A percentile compares a stretch with the other conserved stretches of the same genome.
Evolutionary conservation across 2,797 vertebrate species (phyloP).

Genomic region (Bothrops alternatus): DNA sequence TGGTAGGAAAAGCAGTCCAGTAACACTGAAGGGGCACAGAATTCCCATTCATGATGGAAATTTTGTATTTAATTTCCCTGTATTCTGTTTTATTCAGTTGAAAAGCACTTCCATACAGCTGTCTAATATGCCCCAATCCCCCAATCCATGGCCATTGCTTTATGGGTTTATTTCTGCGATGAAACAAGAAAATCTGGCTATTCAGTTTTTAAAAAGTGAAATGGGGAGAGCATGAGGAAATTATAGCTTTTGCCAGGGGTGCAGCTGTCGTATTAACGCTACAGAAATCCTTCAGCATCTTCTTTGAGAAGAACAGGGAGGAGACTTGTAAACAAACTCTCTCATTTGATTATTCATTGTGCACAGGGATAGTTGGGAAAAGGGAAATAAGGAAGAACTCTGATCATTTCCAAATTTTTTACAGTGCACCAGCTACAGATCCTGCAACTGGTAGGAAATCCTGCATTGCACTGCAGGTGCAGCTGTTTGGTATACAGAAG

Average conservation of each 20-base stretch:
- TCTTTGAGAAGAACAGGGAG: neutral
- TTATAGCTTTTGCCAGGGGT: neutral
- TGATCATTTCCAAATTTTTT: neutral
- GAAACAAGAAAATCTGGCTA: neutral
- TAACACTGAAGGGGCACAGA: neutral
- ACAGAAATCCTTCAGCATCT: neutral
- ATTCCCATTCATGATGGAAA: neutral
- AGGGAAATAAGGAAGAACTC: neutral
- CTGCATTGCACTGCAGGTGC: neutral
- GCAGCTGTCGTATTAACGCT: neutral
- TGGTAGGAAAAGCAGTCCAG: neutral
- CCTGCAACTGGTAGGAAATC: neutral
- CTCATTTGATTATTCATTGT: neutral
- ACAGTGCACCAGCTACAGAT: neutral
- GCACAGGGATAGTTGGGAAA: neutral
- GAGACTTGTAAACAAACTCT: constrained; percentile 29
- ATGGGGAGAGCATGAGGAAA: neutral
- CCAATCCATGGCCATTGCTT: neutral
- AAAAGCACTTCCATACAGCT: neutral
- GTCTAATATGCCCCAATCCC: neutral
- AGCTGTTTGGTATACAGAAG: neutral
- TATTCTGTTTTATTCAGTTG: neutral
- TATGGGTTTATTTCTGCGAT: neutral
- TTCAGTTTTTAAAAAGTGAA: neutral
- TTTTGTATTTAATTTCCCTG: neutral